Evolutionary conservation across 2,888 invertebrate genomes (phyloP).

Genomic region (Caenorhabditis panamensis): DNA sequence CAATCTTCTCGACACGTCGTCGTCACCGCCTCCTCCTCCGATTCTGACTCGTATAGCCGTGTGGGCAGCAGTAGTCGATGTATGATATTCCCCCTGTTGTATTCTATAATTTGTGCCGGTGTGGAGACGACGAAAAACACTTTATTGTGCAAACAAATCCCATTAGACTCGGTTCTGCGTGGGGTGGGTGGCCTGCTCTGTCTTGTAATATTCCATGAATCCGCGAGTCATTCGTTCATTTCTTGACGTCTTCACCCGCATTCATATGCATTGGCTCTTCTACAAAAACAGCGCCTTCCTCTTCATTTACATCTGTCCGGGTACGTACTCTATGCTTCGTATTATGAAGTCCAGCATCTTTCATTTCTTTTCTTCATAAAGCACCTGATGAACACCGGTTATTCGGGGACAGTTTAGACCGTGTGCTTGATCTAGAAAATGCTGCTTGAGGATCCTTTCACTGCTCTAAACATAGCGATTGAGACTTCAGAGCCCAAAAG

Average conservation of each 20-base stretch:
- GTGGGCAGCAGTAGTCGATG: background rate
- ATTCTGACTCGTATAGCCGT: constrained; percentile 2
- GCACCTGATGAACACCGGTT: too few species aligned
- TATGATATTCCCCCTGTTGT: background rate
- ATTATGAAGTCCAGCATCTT: background rate
- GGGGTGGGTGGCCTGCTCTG: background rate
- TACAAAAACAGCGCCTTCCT: constrained; percentile 8
- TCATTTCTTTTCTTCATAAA: too few species aligned
- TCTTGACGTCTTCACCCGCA: background rate
- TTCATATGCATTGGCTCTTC: constrained; percentile 3
- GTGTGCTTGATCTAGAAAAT: too few species aligned
- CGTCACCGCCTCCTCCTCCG: background rate
- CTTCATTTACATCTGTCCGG: constrained; percentile 6
- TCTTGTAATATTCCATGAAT: constrained; percentile 19
- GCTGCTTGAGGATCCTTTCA: too few species aligned
- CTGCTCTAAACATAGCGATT: too few species aligned
- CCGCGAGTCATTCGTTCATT: constrained; percentile 1
- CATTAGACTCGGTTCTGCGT: constrained; percentile 5
- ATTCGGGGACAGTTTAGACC: too few species aligned
- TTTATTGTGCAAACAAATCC: constrained; percentile 15
- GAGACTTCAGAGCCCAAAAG: too few species aligned
- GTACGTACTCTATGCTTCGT: constrained; percentile 2
- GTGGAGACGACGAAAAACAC: constrained; percentile 9
- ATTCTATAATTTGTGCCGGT: background rate
- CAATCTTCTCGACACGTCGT: too few species aligned